These are phyloP conservation scores for Nanorana parkeri DNA, from an alignment of 2,113 vertebrate genomes.

Conservation along the genomic window DNA sequence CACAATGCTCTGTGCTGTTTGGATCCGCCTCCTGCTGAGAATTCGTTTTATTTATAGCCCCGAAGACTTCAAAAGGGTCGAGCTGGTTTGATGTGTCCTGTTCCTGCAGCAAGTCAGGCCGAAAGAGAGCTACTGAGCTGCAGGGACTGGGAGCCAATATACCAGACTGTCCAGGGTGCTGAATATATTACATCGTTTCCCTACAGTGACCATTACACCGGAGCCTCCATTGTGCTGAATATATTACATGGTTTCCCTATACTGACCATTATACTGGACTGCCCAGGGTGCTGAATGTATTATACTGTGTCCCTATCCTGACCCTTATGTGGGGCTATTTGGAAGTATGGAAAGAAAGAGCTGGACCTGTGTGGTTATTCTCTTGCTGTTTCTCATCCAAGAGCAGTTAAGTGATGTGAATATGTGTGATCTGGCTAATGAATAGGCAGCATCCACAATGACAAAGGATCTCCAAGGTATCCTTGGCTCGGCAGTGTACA, in stretches of 20 bases:
- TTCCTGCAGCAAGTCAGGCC: background rate
- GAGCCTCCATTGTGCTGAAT: background rate
- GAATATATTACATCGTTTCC: too few relatives aligned
- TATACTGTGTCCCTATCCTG: too few relatives aligned
- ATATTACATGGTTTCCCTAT: background rate
- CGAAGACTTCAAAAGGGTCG: conserved; percentile 2
- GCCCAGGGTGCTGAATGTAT: background rate
- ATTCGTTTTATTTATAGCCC: background rate
- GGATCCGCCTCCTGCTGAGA: background rate
- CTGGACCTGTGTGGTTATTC: too few relatives aligned
- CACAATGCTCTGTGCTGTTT: background rate
- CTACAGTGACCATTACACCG: too few relatives aligned
- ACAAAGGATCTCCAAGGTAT: too few relatives aligned
- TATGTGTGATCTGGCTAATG: too few relatives aligned
- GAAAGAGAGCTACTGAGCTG: background rate
- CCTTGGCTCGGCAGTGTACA: too few relatives aligned
- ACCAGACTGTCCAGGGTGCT: background rate
- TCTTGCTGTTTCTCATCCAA: too few relatives aligned
- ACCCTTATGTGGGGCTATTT: too few relatives aligned
- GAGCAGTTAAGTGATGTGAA: too few relatives aligned
- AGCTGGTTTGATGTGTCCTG: background rate
- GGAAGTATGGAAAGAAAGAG: too few relatives aligned
- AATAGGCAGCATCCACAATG: too few relatives aligned
- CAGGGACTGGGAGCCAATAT: background rate
- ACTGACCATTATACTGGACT: background rate